A percentile compares a stretch with the other conserved stretches of the same genome.
phyloP scores from a whole-genome alignment of 2,797 vertebrate genomes.

The Dendrocincla tyrannina region DNA sequence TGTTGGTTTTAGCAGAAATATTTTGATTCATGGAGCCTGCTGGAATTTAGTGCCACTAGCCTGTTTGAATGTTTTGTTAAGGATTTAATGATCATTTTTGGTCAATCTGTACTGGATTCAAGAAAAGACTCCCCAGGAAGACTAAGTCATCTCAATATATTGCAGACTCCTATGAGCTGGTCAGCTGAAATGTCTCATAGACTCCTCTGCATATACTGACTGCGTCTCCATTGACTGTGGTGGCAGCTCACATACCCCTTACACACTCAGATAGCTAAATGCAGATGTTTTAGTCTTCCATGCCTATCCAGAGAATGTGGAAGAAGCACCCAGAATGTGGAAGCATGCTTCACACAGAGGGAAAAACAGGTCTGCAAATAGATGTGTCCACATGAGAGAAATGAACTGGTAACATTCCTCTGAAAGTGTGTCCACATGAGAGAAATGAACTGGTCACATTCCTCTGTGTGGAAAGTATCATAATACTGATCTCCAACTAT shows the following conservation, averaged over 20 bases:
- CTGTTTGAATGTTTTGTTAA: not conserved
- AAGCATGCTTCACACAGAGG: not conserved
- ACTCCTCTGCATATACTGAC: not conserved
- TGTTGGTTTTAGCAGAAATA: not conserved
- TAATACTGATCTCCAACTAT: not conserved
- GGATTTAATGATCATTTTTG: not conserved
- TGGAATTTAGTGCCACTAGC: not conserved
- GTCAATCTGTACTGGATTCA: not conserved
- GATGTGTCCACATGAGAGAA: not conserved
- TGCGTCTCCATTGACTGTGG: not conserved
- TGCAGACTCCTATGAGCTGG: not conserved
- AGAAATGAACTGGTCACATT: not conserved
- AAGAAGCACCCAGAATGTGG: not conserved
- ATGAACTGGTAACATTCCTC: not conserved
- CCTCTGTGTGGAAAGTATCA: not conserved
- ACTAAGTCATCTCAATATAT: not conserved
- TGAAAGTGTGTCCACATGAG: not conserved
- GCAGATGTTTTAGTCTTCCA: not conserved
- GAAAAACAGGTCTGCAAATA: not conserved
- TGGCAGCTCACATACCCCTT: not conserved
- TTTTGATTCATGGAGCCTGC: not conserved
- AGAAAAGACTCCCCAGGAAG: not conserved
- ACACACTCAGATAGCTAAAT: accelerated
- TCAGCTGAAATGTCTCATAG: not conserved
- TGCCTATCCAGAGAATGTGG: not conserved